These are phyloP conservation scores for Dicranocentrus wangi DNA, from an alignment of 2,888 invertebrate species.

Conservation along the genomic window DNA sequence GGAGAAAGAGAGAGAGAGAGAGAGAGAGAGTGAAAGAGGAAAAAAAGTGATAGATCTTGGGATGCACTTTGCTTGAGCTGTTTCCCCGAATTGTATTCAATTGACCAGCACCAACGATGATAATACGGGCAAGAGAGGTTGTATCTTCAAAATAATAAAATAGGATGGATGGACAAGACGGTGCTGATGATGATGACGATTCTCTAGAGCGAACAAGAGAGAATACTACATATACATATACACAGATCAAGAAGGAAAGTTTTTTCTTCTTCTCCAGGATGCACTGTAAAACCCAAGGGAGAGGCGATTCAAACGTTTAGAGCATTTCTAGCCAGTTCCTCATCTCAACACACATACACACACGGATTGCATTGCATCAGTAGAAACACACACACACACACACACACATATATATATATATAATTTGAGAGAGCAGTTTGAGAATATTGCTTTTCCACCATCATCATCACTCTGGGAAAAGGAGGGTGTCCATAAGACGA, in stretches of 20 bases:
- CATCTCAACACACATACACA: not conserved
- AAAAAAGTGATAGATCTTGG: slow-evolving; percentile 1
- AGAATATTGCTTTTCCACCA: not conserved
- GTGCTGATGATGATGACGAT: slow-evolving; percentile 9
- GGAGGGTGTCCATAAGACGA: slow-evolving; percentile 1
- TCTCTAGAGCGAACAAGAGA: not conserved
- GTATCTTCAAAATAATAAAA: not conserved
- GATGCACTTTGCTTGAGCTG: not conserved
- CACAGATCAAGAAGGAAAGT: not conserved
- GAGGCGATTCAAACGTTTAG: slow-evolving; percentile 40
- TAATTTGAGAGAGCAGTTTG: not conserved
- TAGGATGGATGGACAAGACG: slow-evolving; percentile 7
- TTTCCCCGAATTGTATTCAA: no score
- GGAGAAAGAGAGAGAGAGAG: slow-evolving; percentile 7
- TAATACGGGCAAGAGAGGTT: not conserved
- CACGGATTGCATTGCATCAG: not conserved
- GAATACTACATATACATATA: not conserved
- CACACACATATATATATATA: not conserved
- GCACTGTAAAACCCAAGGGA: slow-evolving; percentile 47
- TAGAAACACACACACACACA: not conserved
- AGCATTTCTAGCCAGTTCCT: not conserved
- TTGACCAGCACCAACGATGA: not conserved
- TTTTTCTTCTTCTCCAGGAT: not conserved
- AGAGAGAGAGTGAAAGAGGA: no score
- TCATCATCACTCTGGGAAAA: not conserved